A percentile compares a stretch with the other conserved stretches of the same genome.
These are phyloP conservation scores for Tragelaphus imberbis DNA, from an alignment of 2,113 vertebrate species.

Conservation along the genomic window DNA sequence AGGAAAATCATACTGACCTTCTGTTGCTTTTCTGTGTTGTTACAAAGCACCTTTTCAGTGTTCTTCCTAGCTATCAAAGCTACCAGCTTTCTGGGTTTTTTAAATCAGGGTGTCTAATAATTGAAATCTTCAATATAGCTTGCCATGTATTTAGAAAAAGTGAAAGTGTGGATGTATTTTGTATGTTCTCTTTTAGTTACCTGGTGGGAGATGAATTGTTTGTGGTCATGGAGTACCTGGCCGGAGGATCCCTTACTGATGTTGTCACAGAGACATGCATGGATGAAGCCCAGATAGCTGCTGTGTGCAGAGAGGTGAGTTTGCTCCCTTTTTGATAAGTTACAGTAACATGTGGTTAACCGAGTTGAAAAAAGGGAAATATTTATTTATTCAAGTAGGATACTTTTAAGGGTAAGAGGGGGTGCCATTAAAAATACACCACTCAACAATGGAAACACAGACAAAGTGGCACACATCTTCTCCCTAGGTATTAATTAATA, in stretches of 20 bases:
- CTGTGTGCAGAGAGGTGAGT: conserved; percentile 95
- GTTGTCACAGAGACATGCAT: conserved; percentile 99
- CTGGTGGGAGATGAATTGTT: conserved; percentile 96
- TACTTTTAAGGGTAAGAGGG: not conserved
- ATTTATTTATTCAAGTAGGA: not conserved
- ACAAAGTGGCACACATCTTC: no score
- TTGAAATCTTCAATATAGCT: not conserved
- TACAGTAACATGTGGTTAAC: not conserved
- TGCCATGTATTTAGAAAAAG: not conserved
- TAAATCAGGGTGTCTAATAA: not conserved
- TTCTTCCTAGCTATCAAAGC: not conserved
- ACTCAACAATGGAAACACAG: not conserved
- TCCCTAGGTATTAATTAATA: not conserved
- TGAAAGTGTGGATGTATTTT: not conserved
- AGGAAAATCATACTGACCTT: not conserved
- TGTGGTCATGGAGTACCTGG: conserved; percentile 99
- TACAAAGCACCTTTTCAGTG: not conserved
- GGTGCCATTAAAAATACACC: not conserved
- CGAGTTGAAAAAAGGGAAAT: not conserved
- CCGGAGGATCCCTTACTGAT: conserved; percentile 96
- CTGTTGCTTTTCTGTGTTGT: not conserved
- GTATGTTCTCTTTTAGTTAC: conserved; percentile 83
- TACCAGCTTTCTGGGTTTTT: not conserved
- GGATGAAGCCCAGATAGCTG: conserved; percentile 98
- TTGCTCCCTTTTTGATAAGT: not conserved